Conservation (phyloP, 2,797 vertebrate species). For the Gobionotothen gibberifrons region DNA sequence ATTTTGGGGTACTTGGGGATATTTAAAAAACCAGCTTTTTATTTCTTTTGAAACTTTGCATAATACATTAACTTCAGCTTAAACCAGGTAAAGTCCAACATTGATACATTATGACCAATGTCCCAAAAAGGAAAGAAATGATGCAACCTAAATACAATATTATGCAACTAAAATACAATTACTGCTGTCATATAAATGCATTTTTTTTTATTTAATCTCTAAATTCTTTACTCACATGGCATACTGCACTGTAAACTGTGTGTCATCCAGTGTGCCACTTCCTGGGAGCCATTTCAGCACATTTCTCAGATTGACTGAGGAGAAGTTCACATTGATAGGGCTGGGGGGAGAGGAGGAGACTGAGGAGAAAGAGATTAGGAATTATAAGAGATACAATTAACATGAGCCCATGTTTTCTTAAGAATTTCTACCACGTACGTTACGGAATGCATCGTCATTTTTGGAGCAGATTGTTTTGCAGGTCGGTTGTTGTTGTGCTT, state of each 20-base stretch:
- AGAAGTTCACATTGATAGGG: conserved; percentile 72
- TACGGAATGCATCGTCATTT: neutral
- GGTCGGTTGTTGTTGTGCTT: neutral
- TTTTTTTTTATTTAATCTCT: neutral
- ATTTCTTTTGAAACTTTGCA: neutral
- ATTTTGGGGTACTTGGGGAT: too few relatives aligned
- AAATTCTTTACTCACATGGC: conserved; percentile 74
- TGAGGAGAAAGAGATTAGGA: conserved; percentile 11
- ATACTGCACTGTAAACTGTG: conserved; percentile 78
- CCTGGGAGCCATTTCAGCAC: conserved; percentile 76
- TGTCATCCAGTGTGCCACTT: conserved; percentile 19
- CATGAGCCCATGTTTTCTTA: neutral
- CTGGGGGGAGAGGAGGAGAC: conserved; percentile 41
- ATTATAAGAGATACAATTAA: neutral
- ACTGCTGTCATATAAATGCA: too few relatives aligned
- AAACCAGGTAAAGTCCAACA: neutral
- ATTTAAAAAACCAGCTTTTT: neutral
- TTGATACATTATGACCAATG: neutral
- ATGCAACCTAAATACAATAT: neutral
- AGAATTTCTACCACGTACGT: neutral
- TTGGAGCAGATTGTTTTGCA: neutral
- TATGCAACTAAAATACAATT: neutral
- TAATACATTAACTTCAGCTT: neutral
- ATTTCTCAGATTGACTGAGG: conserved; percentile 80
- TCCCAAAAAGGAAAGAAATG: neutral